Base-by-base conservation (phyloP, 1,140 invertebrate genomes). In the Lineus longissimus region DNA sequence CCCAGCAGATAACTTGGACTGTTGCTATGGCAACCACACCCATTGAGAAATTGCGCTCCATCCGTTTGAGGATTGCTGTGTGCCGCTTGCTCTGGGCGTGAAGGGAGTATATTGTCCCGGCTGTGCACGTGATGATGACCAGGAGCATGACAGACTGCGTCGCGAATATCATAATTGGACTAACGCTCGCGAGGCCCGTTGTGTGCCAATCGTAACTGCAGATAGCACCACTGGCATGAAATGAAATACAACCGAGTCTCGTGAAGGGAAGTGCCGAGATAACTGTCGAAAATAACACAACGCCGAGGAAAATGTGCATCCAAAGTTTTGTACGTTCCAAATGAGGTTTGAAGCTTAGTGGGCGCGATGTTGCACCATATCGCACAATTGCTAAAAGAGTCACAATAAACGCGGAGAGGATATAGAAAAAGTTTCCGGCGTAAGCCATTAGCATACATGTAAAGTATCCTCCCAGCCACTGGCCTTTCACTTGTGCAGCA, bases 1-100 rank as follows among this genome's bases (percentile, higher is more conserved):
- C 47, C 47, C 47, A 51, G 47, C n/a, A 51, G 47, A 51, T 27
- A n/a, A 51, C 47, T n/a, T 51, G 47, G 47, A 51, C 47, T 19
- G 25, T 51, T 27, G 47, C 47, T 51, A 51, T 51, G 47, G 47
- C 25, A 27, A 51, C 47, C 6, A 51, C 47, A 27, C 47, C 47
- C 19, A 51, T 23, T 4, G 47, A 51, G n/a, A 51, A 51, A 19
- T 27, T 51, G 6, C 47, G 47, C n/a, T 51, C 47, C 33, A 36
- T 36, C 19, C 25, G n/a, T 27, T 51, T 51, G 6, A 19, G 47
- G n/a, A 23, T 27, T 9, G 19, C 19, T 6, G 47, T 51, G 47
- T 27, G n/a, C 19, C n/a, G n/a, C n/a, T n/a, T 51, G 25, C 19
- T 27, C 19, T 19, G 19, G 6, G 47, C 47, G 47, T 51, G n/a